Evolutionary conservation across 2,888 invertebrate genomes (phyloP).

Genomic region (Cotesia congregata): DNA sequence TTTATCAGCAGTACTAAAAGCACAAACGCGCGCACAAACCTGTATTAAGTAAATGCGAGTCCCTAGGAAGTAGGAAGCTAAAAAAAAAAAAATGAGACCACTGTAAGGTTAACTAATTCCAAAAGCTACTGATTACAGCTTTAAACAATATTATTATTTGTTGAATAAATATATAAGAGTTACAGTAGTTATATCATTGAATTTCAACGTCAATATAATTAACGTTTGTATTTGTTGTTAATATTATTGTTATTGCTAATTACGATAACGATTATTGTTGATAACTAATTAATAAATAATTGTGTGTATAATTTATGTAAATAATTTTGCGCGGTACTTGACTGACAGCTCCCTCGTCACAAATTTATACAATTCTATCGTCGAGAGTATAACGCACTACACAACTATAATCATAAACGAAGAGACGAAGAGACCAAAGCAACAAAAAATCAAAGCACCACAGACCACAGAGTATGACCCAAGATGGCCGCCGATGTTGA

Average conservation of each 20-base stretch:
- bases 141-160: slow-evolving; percentile 24
- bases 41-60: slow-evolving; percentile 7
- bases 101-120: not conserved
- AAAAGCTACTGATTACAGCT: not conserved
- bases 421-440: slow-evolving; percentile 4
- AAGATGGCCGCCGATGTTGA: slow-evolving; percentile 47
- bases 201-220: too few relatives aligned
- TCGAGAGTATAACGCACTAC: slow-evolving; percentile 18
- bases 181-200: too few relatives aligned
- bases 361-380: slow-evolving; percentile 34
- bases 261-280: not conserved
- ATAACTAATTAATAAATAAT: not conserved
- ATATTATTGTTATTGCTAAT: not conserved
- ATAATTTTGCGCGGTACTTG: slow-evolving; percentile 27
- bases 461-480: slow-evolving; percentile 38
- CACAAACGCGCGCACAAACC: slow-evolving; percentile 14
- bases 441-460: slow-evolving; percentile 3
- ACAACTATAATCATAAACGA: slow-evolving; percentile 3
- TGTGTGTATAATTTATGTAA: not conserved
- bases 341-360: slow-evolving; percentile 51
- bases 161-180: slow-evolving; percentile 19
- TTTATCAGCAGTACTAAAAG: not conserved
- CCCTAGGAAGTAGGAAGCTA: slow-evolving; percentile 2
- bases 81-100: slow-evolving; percentile 32
- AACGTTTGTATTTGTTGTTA: too few relatives aligned